Base-by-base conservation (phyloP, 2,113 vertebrate species). In the Coptodon bakossiorum region DNA sequence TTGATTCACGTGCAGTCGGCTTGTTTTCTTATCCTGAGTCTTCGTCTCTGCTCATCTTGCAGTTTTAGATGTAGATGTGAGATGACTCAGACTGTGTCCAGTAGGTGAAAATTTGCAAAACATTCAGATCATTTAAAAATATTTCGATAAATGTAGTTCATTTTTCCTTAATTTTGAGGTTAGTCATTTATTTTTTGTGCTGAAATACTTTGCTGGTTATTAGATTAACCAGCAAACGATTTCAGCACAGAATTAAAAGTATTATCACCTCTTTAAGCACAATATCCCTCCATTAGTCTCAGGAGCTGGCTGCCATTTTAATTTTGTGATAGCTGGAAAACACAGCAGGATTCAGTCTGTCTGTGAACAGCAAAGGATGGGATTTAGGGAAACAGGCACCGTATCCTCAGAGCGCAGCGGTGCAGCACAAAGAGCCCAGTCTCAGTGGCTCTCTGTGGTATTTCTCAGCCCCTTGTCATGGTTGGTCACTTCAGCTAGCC, bases 321-420 rank as follows among this genome's bases (percentile, higher is more conserved):
- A 68, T 86, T 83, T 82, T 79, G 50, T 38, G 63, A 52, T 59
- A 68, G 40, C 24, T 84, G 12, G 29, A 83, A 81, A 91, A 84
- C 63, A 88, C 29, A 83, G 63, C 45, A 27, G 3, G 66, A 81
- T 63, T 80, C 22, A 54, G 45, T 81, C 4, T 31, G 48, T 36
- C 29, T 38, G 27, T 84, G 16, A 89, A 88, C 24, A 22, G 61
- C 36, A 76, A 83, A 63, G 12, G n/a, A 48, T 68, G 61, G 24
- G 7, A 52, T 80, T 83, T 11, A 73, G 78, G 36, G 53, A 56
- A 87, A 17, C 40, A 43, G 17, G 53, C 71, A 71, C 66, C 53
- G 83, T 88, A 86, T 92, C 84, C 90, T 68, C 24, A 1, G 54
- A 68, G 81, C 63, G 57, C 87, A 86, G 93, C 81, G 31, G 85